These are phyloP conservation scores for Tenthredo notha DNA, from an alignment of 2,888 invertebrate species.

Conservation along the genomic window DNA sequence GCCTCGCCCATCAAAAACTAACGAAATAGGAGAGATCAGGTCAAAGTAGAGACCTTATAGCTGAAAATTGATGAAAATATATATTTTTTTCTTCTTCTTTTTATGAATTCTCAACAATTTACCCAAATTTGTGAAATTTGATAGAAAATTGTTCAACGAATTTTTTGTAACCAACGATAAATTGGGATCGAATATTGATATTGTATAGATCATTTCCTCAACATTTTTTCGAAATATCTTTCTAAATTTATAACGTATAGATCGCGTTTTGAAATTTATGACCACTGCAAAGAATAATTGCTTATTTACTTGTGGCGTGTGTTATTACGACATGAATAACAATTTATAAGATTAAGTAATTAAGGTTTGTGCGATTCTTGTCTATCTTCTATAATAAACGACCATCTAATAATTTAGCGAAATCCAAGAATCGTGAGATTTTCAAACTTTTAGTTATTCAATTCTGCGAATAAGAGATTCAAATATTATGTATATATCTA, in stretches of 20 bases:
- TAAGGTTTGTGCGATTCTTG: not conserved
- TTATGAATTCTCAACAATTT: no score
- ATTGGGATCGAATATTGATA: no score
- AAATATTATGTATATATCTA: not conserved
- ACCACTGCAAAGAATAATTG: not conserved
- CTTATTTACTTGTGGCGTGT: no score
- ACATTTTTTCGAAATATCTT: not conserved
- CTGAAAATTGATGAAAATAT: no score
- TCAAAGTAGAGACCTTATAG: no score
- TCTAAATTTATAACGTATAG: not conserved
- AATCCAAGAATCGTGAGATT: slow-evolving; percentile 3
- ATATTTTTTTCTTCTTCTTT: no score
- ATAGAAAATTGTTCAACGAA: no score
- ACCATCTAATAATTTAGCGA: not conserved
- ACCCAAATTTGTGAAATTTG: no score
- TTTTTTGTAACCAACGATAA: no score
- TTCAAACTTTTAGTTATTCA: not conserved
- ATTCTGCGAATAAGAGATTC: not conserved
- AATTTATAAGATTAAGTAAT: not conserved
- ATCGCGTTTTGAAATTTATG: not conserved
- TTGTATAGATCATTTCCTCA: not conserved
- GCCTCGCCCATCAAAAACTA: slow-evolving; percentile 20
- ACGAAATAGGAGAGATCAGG: not conserved
- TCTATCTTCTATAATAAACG: not conserved
- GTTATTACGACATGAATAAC: slow-evolving; percentile 1